Conservation (phyloP, 2,797 vertebrate genomes). For the Salmo trutta region DNA sequence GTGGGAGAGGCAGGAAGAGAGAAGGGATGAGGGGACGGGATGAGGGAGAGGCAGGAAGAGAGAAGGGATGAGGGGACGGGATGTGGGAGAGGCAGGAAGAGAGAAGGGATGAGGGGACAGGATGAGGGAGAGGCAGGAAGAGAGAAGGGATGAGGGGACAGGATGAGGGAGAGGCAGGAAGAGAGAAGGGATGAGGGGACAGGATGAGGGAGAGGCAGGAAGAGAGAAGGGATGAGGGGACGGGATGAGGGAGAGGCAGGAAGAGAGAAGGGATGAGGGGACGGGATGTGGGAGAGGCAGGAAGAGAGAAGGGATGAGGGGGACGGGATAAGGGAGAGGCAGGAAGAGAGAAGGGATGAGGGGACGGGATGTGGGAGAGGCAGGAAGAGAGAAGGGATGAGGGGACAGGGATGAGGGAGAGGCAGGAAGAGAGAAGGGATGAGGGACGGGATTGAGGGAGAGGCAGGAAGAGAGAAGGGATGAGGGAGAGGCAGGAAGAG, state of each 20-base stretch:
- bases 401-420: too few relatives aligned
- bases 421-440: background rate
- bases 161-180: slow-evolving; percentile 1
- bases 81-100: slow-evolving; percentile 3
- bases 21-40: background rate
- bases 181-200: background rate
- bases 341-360: background rate
- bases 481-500: background rate
- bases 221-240: background rate
- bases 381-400: background rate
- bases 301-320: background rate
- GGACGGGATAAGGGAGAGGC: background rate
- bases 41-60: slow-evolving; percentile 2
- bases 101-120: too few relatives aligned
- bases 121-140: background rate
- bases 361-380: background rate
- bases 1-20: background rate
- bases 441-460: too few relatives aligned
- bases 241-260: background rate
- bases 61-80: background rate
- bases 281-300: background rate
- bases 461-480: background rate
- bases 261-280: background rate
- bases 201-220: background rate
- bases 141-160: background rate